phyloP scores from a whole-genome alignment of 92 coral and sea anemone genomes.

The Diadumene lineata region DNA sequence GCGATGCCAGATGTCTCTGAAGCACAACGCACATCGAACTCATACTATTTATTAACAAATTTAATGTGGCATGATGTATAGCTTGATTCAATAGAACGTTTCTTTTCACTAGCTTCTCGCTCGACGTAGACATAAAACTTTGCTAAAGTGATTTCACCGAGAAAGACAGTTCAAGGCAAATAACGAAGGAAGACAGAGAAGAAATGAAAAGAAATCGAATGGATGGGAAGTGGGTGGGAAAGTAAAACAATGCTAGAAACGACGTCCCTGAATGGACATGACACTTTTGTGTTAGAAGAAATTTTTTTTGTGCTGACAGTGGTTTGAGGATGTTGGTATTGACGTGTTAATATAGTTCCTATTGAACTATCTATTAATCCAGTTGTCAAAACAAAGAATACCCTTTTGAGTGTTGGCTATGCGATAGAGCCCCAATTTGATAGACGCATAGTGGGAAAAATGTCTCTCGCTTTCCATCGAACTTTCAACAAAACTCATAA shows the following conservation, averaged over 20 bases:
- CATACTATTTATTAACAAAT: slow-evolving; percentile 6
- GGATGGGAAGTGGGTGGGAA: not conserved
- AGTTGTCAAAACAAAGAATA: slow-evolving; percentile 52
- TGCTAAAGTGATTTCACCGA: not conserved
- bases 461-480: not conserved
- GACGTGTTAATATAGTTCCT: slow-evolving; percentile 38
- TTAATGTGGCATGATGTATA: slow-evolving; percentile 1
- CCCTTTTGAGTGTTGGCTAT: slow-evolving; percentile 12
- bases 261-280: not conserved
- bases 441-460: no score
- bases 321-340: slow-evolving; percentile 16
- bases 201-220: not conserved
- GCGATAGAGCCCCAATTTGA: slow-evolving; percentile 6
- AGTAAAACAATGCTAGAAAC: not conserved
- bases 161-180: not conserved
- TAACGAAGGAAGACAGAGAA: not conserved
- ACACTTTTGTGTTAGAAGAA: not conserved
- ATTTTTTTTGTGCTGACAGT: not conserved
- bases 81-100: no score
- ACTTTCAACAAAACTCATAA: not conserved
- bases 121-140: not conserved
- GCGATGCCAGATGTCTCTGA: slow-evolving; percentile 42
- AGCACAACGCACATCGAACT: slow-evolving; percentile 11
- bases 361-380: slow-evolving; percentile 48
- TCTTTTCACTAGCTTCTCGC: not conserved